Percentiles rank a stretch among this genome's conserved stretches.
These are phyloP conservation scores for Syngnathus acus DNA, from an alignment of 2,797 vertebrate genomes.

Conservation along the genomic window DNA sequence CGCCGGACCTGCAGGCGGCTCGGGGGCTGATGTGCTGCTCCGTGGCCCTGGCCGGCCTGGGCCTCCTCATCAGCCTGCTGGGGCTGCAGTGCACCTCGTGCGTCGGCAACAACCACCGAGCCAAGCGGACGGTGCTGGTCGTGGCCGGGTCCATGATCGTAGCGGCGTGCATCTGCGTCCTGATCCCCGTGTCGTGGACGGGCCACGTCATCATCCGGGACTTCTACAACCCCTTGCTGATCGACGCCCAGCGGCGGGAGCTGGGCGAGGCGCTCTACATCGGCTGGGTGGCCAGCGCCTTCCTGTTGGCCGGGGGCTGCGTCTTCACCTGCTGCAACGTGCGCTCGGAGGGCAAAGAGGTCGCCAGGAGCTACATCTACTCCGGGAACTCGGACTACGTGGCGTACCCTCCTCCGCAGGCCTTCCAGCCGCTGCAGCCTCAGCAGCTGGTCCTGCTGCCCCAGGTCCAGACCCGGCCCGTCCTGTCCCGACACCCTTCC, in stretches of 20 bases:
- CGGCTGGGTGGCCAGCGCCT: constrained; percentile 77
- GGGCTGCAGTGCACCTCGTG: constrained; percentile 76
- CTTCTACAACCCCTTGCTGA: constrained; percentile 80
- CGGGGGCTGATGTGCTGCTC: constrained; percentile 86
- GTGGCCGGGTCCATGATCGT: constrained; percentile 75
- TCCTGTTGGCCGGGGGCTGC: constrained; percentile 75
- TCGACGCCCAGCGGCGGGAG: constrained; percentile 77
- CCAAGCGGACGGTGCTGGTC: constrained; percentile 70
- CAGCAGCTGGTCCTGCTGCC: constrained; percentile 51
- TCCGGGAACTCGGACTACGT: constrained; percentile 49
- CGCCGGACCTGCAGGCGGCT: constrained; percentile 75
- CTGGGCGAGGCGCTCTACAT: constrained; percentile 88
- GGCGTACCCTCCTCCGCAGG: constrained; percentile 56
- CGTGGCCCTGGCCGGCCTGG: constrained; percentile 61
- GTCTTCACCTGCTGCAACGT: constrained; percentile 72
- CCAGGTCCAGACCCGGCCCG: constrained; percentile 48
- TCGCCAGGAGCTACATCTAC: constrained; percentile 48
- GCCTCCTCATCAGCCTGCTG: constrained; percentile 70
- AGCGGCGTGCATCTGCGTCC: constrained; percentile 65
- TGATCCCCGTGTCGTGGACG: constrained; percentile 87
- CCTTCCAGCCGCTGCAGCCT: constrained; percentile 47
- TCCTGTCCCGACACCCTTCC: constrained; percentile 58
- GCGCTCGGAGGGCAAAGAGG: constrained; percentile 38
- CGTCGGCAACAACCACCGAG: constrained; percentile 55
- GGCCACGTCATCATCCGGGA: constrained; percentile 77